Evolutionary conservation across 2,113 vertebrate species (phyloP).

Genomic region (Fulica atra): DNA sequence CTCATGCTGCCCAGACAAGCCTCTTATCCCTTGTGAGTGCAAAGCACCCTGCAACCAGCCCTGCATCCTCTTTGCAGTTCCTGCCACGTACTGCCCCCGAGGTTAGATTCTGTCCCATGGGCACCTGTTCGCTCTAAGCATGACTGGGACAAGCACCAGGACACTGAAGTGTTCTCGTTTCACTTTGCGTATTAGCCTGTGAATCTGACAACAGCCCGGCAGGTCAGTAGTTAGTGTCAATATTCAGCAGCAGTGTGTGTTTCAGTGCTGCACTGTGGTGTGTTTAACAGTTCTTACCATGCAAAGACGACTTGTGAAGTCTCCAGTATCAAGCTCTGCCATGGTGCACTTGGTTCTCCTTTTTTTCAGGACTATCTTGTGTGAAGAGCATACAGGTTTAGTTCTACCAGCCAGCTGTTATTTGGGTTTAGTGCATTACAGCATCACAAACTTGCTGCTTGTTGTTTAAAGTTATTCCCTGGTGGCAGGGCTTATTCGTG

Average conservation of each 20-base stretch:
- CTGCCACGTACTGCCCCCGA: background rate
- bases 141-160: rapidly evolving
- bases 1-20: background rate
- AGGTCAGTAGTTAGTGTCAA: background rate
- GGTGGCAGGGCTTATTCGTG: background rate
- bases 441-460: background rate
- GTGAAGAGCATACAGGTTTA: background rate
- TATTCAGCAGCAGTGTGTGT: rapidly evolving
- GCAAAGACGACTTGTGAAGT: background rate
- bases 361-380: background rate
- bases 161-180: background rate
- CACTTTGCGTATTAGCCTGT: background rate
- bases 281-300: background rate
- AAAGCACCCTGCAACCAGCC: background rate
- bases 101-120: background rate
- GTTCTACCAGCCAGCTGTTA: background rate
- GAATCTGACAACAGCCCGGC: background rate
- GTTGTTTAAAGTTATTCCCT: constrained; percentile 27
- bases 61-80: background rate
- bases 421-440: constrained; percentile 1
- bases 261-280: rapidly evolving
- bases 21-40: rapidly evolving
- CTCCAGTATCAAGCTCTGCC: background rate
- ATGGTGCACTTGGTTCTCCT: background rate
- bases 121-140: background rate